A percentile compares a stretch with the other conserved stretches of the same genome.
These are phyloP conservation scores for Furcifer pardalis DNA, from an alignment of 2,797 vertebrate genomes.

Conservation along the genomic window DNA sequence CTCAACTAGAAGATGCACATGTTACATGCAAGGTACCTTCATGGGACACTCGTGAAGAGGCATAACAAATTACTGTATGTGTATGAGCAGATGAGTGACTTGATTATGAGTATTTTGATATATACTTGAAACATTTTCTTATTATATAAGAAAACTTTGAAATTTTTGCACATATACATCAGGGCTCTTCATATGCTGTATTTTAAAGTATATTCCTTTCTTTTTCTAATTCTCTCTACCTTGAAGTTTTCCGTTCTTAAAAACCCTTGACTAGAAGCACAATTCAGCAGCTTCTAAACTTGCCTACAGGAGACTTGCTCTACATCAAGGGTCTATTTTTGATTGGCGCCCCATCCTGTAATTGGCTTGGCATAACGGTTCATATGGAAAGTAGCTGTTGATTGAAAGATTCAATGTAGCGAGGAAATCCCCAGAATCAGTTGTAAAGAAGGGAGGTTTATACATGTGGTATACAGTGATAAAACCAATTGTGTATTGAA, in stretches of 20 bases:
- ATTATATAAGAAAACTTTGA: background rate
- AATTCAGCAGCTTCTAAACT: conserved; percentile 2
- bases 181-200: background rate
- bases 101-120: too few relatives aligned
- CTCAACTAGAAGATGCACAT: background rate
- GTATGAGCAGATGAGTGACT: background rate
- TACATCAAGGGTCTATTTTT: conserved; percentile 11
- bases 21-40: background rate
- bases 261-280: background rate
- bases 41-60: background rate
- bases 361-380: conserved; percentile 24
- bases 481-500: conserved; percentile 9
- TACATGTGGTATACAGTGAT: conserved; percentile 6
- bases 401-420: background rate
- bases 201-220: too few relatives aligned
- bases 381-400: conserved; percentile 24
- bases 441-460: background rate
- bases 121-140: background rate
- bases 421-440: background rate
- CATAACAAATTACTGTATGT: background rate
- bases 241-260: conserved; percentile 8
- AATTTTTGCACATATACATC: background rate
- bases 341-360: conserved; percentile 3
- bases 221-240: background rate
- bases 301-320: conserved; percentile 5